Evolutionary conservation across 2,113 vertebrate genomes (phyloP), one percentile per base, ranked within the genome.

Genomic region (Calypte anna): DNA sequence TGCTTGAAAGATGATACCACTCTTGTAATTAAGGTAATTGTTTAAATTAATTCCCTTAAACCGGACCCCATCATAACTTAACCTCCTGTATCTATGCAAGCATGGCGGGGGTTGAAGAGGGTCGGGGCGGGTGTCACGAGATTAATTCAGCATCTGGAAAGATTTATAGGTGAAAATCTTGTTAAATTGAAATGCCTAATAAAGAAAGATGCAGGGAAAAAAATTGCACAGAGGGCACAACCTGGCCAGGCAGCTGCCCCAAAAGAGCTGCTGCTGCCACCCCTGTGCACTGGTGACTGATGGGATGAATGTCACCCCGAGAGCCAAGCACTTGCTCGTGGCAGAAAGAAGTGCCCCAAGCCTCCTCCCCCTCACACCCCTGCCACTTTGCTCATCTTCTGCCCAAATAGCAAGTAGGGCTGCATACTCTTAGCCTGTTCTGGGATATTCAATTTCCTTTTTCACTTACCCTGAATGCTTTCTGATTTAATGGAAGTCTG

Each of bases 1-100:
- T 55, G 33, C 68, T 84, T 92, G 92, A 96, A 95, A 95, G 92
- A 94, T 90, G 92, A 90, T 55, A 59, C 76, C 0, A 23, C 92
- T 95, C 59, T 86, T 70, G 68, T 94, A 96, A 94, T 96, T 94
- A 95, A 95, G 82, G 80, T 93, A 95, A 96, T 95, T 92, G 94
- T 90, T 90, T 81, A 83, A 96, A 95, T 95, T 91, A 55, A 90
- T 82, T 93, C 68, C 61, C 72, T 92, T 92, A 88, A 80, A 81
- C 51, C 2, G 10, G 82, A 93, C 50, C 63, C 64, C 53, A 46
- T 69, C 82, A 66, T 80, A 86, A 75, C 75, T 93, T 90, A 95
- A 83, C 82, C 67, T 25, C 73, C 27, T 59, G 14, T n/a, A 27
- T 30, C 90, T 80, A 13, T 2, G 10, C 36, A 20, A 83, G 64